phyloP scores from a whole-genome alignment of 2,888 invertebrate genomes.

The Nymphalis polychloros region DNA sequence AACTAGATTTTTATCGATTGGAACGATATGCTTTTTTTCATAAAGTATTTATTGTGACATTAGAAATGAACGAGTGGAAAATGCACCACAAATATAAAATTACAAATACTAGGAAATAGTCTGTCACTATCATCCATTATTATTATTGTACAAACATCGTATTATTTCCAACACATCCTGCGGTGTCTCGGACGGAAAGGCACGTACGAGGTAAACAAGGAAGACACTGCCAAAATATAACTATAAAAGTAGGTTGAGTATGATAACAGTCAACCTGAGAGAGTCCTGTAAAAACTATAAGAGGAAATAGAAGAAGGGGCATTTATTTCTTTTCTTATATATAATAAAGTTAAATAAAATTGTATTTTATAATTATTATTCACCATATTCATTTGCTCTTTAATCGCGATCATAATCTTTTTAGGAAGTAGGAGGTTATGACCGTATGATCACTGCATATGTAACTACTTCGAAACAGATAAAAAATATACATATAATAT shows the following conservation, averaged over 20 bases:
- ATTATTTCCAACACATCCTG: conserved; percentile 50
- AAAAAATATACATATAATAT: too few species aligned
- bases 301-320: background rate
- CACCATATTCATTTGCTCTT: too few species aligned
- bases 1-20: too few species aligned
- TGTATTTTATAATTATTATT: too few species aligned
- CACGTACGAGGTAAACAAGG: conserved; percentile 55
- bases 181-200: conserved; percentile 45
- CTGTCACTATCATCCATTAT: background rate
- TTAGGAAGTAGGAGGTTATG: too few species aligned
- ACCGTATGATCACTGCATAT: too few species aligned
- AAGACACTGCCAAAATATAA: conserved; percentile 59
- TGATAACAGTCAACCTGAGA: conserved; percentile 8
- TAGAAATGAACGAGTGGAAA: too few species aligned
- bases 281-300: background rate
- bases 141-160: conserved; percentile 34
- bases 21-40: too few species aligned
- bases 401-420: too few species aligned
- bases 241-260: conserved; percentile 44
- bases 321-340: background rate
- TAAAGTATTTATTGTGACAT: too few species aligned
- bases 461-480: too few species aligned
- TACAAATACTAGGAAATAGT: background rate
- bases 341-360: too few species aligned
- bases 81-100: background rate